Percentiles rank a stretch among this genome's conserved stretches.
Conservation (phyloP, 2,797 vertebrate genomes). For the Sitta carolinensis region DNA sequence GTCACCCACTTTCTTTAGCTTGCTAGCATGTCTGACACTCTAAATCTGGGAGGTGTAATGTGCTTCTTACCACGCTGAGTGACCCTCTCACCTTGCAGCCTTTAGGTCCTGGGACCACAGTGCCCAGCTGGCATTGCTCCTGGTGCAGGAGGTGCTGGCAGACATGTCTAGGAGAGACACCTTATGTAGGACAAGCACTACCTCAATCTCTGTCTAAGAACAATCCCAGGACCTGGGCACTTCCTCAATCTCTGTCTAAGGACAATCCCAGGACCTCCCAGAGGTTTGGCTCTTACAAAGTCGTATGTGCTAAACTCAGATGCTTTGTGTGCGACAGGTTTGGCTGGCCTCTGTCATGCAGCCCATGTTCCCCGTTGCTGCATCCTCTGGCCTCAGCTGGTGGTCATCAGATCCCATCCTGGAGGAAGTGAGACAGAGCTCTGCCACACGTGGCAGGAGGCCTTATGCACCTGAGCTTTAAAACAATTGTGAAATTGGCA, state of each 20-base stretch:
- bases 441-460: not conserved
- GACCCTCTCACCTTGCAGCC: not conserved
- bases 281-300: not conserved
- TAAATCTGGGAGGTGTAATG: not conserved
- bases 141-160: not conserved
- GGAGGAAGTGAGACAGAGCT: not conserved
- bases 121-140: not conserved
- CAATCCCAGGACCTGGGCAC: not conserved
- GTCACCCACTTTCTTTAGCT: fast-evolving
- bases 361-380: not conserved
- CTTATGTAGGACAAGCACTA: not conserved
- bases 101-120: not conserved
- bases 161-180: not conserved
- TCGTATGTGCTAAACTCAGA: not conserved
- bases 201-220: not conserved
- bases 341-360: not conserved
- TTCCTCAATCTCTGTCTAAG: not conserved
- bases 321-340: not conserved
- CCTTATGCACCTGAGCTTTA: not conserved
- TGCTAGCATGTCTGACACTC: not conserved
- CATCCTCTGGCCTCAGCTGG: not conserved
- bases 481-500: not conserved
- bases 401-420: not conserved
- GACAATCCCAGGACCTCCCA: not conserved
- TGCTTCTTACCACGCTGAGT: not conserved